Evolutionary conservation across 2,888 invertebrate genomes (phyloP), one percentile per base, ranked within the genome.

Genomic region (Chrysotoxum bicinctum): DNA sequence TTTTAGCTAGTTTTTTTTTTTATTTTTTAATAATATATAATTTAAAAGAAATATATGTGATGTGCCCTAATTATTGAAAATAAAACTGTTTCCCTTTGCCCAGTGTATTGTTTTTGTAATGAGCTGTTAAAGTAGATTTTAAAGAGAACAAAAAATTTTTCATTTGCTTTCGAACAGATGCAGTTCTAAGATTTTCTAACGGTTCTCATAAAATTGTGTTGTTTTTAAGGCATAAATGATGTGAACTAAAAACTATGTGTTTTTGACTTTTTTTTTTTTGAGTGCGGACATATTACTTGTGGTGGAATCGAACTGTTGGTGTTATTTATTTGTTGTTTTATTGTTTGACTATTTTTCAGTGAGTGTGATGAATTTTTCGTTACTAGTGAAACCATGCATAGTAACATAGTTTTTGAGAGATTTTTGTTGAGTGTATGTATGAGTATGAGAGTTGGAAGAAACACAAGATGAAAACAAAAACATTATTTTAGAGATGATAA

Each of bases 71-170:
- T 43, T 48, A 37, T 66, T 40, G 50, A 21, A 48, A 48, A 69
- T n/a, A 40, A 48, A 50, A 50, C 50, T 50, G 40, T 54, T 45
- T 54, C 21, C 69, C 69, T 58, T 52, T 40, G 23, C 64, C 58
- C 64, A 82, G 83, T 84, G 83, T 84, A 66, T 74, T 84, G 79
- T 79, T 64, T 62, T 69, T 75, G 64, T 60, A 60, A 84, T 84
- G 78, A 69, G 45, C 72, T 66, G 48, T 66, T 56, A 35, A 66
- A 66, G 48, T 45, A 48, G 19, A 54, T 45, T 32, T 43, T 58
- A 56, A 23, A 32, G 32, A 50, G 35, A 52, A 70, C 30, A 21
- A 48, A 56, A 56, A 69, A 35, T n/a, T 60, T n/a, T 23, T 23
- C 23, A 40, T 56, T 70, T 69, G 21, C 54, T 54, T 54, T 69